Percentiles rank a stretch among this genome's conserved stretches.
phyloP scores from a whole-genome alignment of 2,797 vertebrate genomes.

The Salarias fasciatus region DNA sequence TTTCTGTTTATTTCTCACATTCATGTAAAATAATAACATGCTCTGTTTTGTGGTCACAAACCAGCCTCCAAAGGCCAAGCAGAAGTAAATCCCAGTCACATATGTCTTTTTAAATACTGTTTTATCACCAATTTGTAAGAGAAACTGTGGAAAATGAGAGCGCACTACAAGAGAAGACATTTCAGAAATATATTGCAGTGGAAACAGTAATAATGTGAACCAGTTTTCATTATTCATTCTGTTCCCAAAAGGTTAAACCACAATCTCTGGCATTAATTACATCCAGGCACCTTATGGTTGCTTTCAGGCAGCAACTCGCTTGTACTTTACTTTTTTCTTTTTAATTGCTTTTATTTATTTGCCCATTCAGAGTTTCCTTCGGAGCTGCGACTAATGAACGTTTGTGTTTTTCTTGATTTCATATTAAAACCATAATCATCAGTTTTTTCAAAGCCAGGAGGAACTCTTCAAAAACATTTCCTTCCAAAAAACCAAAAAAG shows the following conservation, averaged over 20 bases:
- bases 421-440: too few relatives aligned
- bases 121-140: background rate
- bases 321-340: background rate
- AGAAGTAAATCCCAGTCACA: background rate
- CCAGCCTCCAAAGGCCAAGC: background rate
- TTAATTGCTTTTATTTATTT: too few relatives aligned
- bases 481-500: too few relatives aligned
- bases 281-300: background rate
- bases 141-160: background rate
- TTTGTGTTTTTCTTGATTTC: too few relatives aligned
- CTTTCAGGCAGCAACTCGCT: conserved; percentile 1
- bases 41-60: background rate
- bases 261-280: conserved; percentile 13
- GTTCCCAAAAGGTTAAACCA: conserved; percentile 1
- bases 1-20: too few relatives aligned
- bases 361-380: too few relatives aligned
- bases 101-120: background rate
- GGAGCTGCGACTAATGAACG: too few relatives aligned
- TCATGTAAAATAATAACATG: background rate
- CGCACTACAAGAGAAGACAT: background rate
- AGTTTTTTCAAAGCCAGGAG: too few relatives aligned
- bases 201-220: background rate
- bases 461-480: too few relatives aligned
- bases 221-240: background rate
- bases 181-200: background rate